Evolutionary conservation across 2,113 vertebrate genomes (phyloP).

Genomic region (Passer montanus): DNA sequence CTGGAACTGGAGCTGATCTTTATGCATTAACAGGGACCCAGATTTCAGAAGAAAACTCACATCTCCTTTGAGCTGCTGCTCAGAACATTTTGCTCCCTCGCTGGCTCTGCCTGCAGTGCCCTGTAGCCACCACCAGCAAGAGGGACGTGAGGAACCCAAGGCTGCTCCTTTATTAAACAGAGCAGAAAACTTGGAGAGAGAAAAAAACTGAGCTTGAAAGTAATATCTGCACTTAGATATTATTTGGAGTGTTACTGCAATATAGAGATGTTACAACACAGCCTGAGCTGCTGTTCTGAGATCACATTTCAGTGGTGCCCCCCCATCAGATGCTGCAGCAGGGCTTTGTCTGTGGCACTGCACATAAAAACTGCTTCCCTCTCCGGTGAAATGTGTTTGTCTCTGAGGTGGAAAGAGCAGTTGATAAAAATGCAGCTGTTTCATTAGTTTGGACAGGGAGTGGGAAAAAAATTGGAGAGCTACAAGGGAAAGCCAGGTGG

Average conservation of each 20-base stretch:
- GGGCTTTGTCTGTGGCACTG: neutral
- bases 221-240: slow-evolving; percentile 13
- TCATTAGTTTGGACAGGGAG: slow-evolving; percentile 1
- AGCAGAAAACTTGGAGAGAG: neutral
- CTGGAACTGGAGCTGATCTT: slow-evolving; percentile 25
- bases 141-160: neutral
- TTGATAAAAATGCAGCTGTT: slow-evolving; percentile 19
- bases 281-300: neutral
- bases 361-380: neutral
- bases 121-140: neutral
- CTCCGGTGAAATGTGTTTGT: neutral
- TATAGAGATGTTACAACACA: neutral
- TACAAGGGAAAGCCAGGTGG: neutral
- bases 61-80: slow-evolving; percentile 12
- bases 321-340: neutral
- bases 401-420: neutral
- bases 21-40: neutral
- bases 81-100: neutral
- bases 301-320: neutral
- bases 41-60: slow-evolving; percentile 22
- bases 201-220: neutral
- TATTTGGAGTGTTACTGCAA: neutral
- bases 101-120: neutral
- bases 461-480: neutral
- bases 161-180: slow-evolving; percentile 18